Percentiles rank a stretch among this genome's conserved stretches.
Conservation (phyloP, 2,888 invertebrate species). For the Ditula angustiorana region DNA sequence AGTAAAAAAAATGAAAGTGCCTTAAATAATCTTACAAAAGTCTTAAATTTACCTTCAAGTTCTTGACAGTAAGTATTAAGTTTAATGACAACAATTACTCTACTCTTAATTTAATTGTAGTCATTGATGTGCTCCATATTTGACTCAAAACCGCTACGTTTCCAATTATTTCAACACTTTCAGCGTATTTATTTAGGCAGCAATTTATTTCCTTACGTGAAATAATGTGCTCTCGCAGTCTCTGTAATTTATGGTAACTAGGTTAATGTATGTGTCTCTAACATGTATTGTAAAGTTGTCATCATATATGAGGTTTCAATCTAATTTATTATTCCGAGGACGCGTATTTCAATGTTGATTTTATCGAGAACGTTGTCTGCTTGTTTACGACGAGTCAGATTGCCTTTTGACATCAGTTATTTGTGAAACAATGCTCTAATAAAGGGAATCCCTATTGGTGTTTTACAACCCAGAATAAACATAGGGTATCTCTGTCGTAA, state of each 20-base stretch:
- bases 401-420: constrained; percentile 58
- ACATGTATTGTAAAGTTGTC: constrained; percentile 32
- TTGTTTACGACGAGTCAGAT: constrained; percentile 53
- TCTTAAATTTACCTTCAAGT: too few relatives aligned
- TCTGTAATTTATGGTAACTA: constrained; percentile 32
- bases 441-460: constrained; percentile 47
- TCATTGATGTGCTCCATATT: not conserved
- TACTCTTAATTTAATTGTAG: not conserved
- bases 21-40: too few relatives aligned
- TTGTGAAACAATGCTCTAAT: constrained; percentile 60
- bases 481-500: constrained; percentile 43
- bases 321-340: constrained; percentile 46
- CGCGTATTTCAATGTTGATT: constrained; percentile 59
- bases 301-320: constrained; percentile 47
- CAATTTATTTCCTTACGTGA: constrained; percentile 34
- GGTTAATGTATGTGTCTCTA: constrained; percentile 26
- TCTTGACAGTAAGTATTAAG: too few relatives aligned
- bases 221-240: constrained; percentile 26
- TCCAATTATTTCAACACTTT: constrained; percentile 18
- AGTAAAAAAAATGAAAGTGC: too few relatives aligned
- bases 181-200: constrained; percentile 8
- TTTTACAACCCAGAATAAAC: constrained; percentile 52
- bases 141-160: not conserved
- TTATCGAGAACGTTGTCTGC: constrained; percentile 57
- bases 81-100: too few relatives aligned